Percentiles rank a stretch among this genome's conserved stretches.
phyloP scores from a whole-genome alignment of 2,113 vertebrate species.

The Myiozetetes cayanensis region DNA sequence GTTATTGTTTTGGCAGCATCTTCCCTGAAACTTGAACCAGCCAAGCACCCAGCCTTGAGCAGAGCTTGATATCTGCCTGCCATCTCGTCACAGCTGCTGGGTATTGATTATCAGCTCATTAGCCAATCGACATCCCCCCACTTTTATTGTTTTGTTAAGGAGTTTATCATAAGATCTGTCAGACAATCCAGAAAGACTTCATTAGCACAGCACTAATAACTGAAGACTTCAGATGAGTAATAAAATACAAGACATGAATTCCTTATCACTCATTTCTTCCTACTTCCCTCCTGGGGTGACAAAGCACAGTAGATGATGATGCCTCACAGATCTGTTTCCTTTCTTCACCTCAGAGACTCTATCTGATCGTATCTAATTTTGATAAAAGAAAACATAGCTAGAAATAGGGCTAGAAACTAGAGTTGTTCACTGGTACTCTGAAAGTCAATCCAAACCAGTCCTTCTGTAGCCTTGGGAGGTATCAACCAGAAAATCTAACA shows the following conservation, averaged over 20 bases:
- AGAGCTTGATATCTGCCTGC: background rate
- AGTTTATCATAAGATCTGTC: conserved; percentile 3
- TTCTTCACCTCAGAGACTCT: background rate
- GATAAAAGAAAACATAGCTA: background rate
- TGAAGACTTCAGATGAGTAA: background rate
- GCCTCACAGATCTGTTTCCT: background rate
- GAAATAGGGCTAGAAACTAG: background rate
- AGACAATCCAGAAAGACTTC: background rate
- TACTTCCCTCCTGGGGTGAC: background rate
- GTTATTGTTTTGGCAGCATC: background rate
- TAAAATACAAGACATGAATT: background rate
- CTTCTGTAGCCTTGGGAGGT: background rate
- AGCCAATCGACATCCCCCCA: background rate
- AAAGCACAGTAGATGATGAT: background rate
- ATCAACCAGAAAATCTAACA: background rate
- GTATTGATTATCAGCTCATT: conserved; percentile 23
- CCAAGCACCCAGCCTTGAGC: too few species aligned
- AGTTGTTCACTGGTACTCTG: background rate
- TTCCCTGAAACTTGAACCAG: background rate
- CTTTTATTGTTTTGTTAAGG: background rate
- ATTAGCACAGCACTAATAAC: background rate
- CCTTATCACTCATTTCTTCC: background rate
- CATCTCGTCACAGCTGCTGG: background rate
- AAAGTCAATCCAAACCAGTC: background rate
- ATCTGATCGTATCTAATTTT: background rate